Base-by-base conservation (phyloP, 2,888 invertebrate species). In the Lobophora halterata region DNA sequence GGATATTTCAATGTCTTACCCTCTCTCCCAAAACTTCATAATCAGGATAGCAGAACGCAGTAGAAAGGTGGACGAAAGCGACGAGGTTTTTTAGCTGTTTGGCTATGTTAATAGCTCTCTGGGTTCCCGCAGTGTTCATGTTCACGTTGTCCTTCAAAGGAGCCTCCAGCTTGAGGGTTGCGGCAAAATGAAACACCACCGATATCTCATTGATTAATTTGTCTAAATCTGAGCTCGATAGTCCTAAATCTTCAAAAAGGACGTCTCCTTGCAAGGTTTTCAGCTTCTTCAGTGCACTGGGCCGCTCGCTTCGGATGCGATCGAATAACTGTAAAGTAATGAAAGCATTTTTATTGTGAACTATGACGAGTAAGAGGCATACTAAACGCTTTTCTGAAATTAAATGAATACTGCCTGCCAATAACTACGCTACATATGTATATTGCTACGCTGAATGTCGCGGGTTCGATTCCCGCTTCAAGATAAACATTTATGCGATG, bases 41-140 rank as follows among this genome's bases (percentile, higher is more conserved):
- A 69, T 98, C 97, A 51, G 97, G 96, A 66, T 98, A 97, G 68
- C 98, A 97, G 73, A 97, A 99, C 0, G 98, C 98, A 0, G 98
- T 98, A 5, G 97, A 97, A 6, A 97, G 89, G 72, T 99, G 97
- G 1, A 98, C 89, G 44, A 97, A 92, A 0, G 91, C 89, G 55
- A 89, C 83, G 19, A 98, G 81, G 3, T 94, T 90, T 50, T 91
- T 91, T 75, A 98, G 92, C 49, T 90, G 82, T 64, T 91, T 93
- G 44, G 93, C 93, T 4, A 98, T 79, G 18, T 93, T 90, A 20
- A 98, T 73, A 6, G 95, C 88, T 53, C 93, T 90, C 46, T 91
- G 88, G 0, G 97, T 97, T 14, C 97, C 98, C n/a, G 91, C 82
- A 2, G 96, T 93, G 75, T 98, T 98, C 93, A 97, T 95, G 49